These are phyloP conservation scores for Scomberomorus guttatus DNA, from an alignment of 2,797 vertebrate genomes.

Conservation along the genomic window DNA sequence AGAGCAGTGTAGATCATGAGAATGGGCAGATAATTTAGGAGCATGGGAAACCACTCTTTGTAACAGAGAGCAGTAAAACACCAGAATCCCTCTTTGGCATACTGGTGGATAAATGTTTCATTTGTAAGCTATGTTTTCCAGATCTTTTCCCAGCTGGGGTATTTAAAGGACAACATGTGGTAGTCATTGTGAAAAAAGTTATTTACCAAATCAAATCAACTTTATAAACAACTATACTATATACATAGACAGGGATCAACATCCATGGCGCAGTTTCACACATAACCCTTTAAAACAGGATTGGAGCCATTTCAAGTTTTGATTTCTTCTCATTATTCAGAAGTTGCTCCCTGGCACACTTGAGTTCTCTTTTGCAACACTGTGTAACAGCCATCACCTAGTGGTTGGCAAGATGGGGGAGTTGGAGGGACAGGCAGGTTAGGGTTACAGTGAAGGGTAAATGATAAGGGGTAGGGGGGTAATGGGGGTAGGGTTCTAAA, in stretches of 20 bases:
- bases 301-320: slow-evolving; percentile 35
- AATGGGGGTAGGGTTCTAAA: too few species aligned
- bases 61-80: slow-evolving; percentile 1
- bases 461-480: slow-evolving; percentile 19
- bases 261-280: slow-evolving; percentile 25
- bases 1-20: not conserved
- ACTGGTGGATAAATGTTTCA: not conserved
- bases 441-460: slow-evolving; percentile 39
- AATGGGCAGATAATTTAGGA: slow-evolving; percentile 9
- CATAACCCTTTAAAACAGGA: slow-evolving; percentile 58
- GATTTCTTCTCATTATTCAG: not conserved
- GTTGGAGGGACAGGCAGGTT: slow-evolving; percentile 25
- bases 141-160: not conserved
- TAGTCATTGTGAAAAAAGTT: not conserved
- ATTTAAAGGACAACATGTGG: not conserved
- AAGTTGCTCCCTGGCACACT: slow-evolving; percentile 4
- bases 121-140: not conserved
- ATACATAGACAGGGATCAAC: slow-evolving; percentile 35
- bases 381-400: slow-evolving; percentile 16
- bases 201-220: not conserved
- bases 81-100: slow-evolving; percentile 9
- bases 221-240: slow-evolving; percentile 44
- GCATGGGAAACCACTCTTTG: not conserved
- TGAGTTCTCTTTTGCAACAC: slow-evolving; percentile 21
- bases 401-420: slow-evolving; percentile 9